A percentile compares a stretch with the other conserved stretches of the same genome.
Evolutionary conservation across 2,888 invertebrate genomes (phyloP).

Genomic region (Pyrrhosoma nymphula): DNA sequence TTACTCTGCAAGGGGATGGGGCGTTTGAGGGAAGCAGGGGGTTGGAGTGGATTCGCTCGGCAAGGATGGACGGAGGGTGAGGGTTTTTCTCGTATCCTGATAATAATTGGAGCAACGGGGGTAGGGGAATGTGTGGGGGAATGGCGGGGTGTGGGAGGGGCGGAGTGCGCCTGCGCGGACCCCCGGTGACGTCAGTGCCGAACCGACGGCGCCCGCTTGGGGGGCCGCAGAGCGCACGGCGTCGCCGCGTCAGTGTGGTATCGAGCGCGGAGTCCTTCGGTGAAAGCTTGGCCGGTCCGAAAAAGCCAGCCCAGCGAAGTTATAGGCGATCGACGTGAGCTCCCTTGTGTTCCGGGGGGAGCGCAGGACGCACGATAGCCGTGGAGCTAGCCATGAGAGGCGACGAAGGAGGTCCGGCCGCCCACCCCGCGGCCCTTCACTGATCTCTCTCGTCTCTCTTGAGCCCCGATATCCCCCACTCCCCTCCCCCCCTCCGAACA

Average conservation of each 20-base stretch:
- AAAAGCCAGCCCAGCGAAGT: too few species aligned
- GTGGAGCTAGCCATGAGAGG: slow-evolving; percentile 9
- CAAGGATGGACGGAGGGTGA: background rate
- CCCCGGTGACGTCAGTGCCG: background rate
- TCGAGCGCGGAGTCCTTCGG: background rate
- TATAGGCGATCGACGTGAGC: too few species aligned
- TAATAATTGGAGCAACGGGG: too few species aligned
- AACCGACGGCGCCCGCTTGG: background rate
- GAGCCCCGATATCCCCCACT: slow-evolving; percentile 75
- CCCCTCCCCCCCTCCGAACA: slow-evolving; percentile 77
- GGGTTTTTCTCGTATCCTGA: background rate
- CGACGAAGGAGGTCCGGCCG: slow-evolving; percentile 72
- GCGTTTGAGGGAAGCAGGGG: too few species aligned
- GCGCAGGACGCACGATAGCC: too few species aligned
- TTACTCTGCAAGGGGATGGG: too few species aligned
- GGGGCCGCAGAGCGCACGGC: background rate
- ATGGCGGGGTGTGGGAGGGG: background rate
- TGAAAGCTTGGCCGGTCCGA: too few species aligned
- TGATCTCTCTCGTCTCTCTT: slow-evolving; percentile 77
- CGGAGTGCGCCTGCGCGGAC: background rate
- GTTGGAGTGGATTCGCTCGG: background rate
- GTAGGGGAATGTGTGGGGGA: too few species aligned
- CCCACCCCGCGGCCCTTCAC: slow-evolving; percentile 76
- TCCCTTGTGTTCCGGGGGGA: too few species aligned
- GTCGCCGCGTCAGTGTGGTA: background rate